phyloP scores from a whole-genome alignment of 2,888 invertebrate genomes.

The Drosophila barbarae region DNA sequence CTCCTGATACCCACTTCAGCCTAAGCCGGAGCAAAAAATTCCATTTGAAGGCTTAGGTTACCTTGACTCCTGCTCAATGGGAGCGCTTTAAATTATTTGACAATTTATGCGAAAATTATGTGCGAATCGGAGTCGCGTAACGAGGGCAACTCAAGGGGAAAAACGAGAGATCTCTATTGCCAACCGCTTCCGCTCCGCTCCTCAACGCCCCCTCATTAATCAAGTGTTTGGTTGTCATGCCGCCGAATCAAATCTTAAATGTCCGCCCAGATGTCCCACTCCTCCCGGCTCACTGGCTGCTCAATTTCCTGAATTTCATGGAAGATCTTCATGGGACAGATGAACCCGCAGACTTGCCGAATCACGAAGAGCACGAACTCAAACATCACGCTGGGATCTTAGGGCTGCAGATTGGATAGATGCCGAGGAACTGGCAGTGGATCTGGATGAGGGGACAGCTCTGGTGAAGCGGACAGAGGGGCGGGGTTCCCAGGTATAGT shows the following conservation, averaged over 20 bases:
- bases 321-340: constrained; percentile 51
- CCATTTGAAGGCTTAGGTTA: constrained; percentile 54
- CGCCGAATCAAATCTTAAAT: constrained; percentile 21
- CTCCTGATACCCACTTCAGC: constrained; percentile 27
- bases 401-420: constrained; percentile 20
- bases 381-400: constrained; percentile 37
- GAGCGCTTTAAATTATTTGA: constrained; percentile 67
- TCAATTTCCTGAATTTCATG: constrained; percentile 52
- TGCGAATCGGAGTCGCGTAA: constrained; percentile 63
- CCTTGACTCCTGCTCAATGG: constrained; percentile 48
- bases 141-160: constrained; percentile 19
- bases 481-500: constrained; percentile 45
- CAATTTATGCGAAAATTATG: constrained; percentile 73
- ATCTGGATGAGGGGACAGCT: constrained; percentile 11
- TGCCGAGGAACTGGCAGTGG: constrained; percentile 32
- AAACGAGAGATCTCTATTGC: constrained; percentile 45
- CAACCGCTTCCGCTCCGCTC: constrained; percentile 13
- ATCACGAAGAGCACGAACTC: constrained; percentile 48
- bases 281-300: constrained; percentile 1
- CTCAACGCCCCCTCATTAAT: constrained; percentile 47
- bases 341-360: constrained; percentile 49
- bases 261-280: constrained; percentile 44
- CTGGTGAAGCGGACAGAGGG: constrained; percentile 40
- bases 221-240: constrained; percentile 48
- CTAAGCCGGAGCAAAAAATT: constrained; percentile 64